Percentiles rank a stretch among this genome's conserved stretches.
phyloP scores from a whole-genome alignment of 2,797 vertebrate genomes.

The Neopelma chrysocephalum region DNA sequence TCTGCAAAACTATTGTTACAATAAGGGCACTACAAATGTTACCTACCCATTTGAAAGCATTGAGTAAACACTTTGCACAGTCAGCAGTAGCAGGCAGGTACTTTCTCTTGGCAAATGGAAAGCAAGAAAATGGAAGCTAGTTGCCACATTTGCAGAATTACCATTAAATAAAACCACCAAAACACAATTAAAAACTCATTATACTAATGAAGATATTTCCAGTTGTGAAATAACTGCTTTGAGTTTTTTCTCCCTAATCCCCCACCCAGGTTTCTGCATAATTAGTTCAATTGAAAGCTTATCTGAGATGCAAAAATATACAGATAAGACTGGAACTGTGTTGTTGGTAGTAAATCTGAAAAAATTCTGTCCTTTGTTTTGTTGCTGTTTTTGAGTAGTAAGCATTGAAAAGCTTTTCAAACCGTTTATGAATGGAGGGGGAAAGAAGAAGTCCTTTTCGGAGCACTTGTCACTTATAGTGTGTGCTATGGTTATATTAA shows the following conservation, averaged over 20 bases:
- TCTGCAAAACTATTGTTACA: neutral
- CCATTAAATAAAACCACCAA: neutral
- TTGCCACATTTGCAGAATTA: neutral
- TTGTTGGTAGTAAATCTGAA: neutral
- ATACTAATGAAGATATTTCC: neutral
- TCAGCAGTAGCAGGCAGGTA: neutral
- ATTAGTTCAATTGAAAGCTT: neutral
- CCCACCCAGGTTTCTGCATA: rapidly evolving
- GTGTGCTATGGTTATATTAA: neutral
- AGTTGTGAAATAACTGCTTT: neutral
- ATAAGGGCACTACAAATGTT: neutral
- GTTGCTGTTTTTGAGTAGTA: neutral
- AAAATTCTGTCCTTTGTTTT: neutral
- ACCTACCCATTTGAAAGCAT: neutral
- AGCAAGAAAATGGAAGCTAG: neutral
- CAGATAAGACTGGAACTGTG: neutral
- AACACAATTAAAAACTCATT: neutral
- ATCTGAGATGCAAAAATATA: neutral
- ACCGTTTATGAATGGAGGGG: neutral
- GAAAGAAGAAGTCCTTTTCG: neutral
- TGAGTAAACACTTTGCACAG: neutral
- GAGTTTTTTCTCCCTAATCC: neutral
- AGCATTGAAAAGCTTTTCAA: neutral
- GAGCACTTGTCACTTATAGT: neutral
- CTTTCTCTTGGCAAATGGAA: neutral